These are phyloP conservation scores for Habropoda laboriosa DNA, from an alignment of 1,140 invertebrate species.

Conservation along the genomic window DNA sequence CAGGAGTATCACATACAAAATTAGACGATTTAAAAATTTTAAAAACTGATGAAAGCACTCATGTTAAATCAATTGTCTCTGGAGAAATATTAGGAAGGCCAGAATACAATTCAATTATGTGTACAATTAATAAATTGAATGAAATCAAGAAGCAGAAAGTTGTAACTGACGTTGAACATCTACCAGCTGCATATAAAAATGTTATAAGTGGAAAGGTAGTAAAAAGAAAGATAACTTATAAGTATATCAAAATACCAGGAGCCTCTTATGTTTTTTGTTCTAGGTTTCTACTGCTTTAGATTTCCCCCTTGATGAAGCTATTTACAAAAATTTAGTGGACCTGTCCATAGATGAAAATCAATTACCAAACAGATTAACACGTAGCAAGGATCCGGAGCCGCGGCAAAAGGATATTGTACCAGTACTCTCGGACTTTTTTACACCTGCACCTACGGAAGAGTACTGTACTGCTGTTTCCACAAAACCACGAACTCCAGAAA, in stretches of 20 bases:
- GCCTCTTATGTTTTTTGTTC: constrained; percentile 26
- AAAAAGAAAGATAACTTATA: neutral
- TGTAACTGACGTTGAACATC: constrained; percentile 62
- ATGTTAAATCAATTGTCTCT: constrained; percentile 2
- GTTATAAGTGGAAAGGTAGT: constrained; percentile 73
- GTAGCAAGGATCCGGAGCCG: constrained; percentile 73
- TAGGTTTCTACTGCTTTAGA: constrained; percentile 74
- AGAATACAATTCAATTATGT: constrained; percentile 75
- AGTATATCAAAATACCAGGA: neutral
- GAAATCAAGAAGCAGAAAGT: constrained; percentile 66
- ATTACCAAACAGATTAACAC: constrained; percentile 63
- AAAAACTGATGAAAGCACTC: constrained; percentile 3
- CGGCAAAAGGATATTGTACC: constrained; percentile 69
- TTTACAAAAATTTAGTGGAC: constrained; percentile 75
- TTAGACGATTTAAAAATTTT: neutral
- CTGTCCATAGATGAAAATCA: constrained; percentile 72
- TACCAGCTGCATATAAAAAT: constrained; percentile 66
- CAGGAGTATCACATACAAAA: constrained; percentile 17
- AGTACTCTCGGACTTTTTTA: constrained; percentile 72
- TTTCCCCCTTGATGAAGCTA: constrained; percentile 70
- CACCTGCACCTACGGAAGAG: constrained; percentile 65
- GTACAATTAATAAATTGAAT: constrained; percentile 71
- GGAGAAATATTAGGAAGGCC: constrained; percentile 63
- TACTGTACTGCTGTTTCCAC: constrained; percentile 60
- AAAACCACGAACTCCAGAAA: constrained; percentile 54